Percentiles rank a stretch among this genome's conserved stretches.
phyloP scores from a whole-genome alignment of 2,113 vertebrate species.

The Stercorarius parasiticus region DNA sequence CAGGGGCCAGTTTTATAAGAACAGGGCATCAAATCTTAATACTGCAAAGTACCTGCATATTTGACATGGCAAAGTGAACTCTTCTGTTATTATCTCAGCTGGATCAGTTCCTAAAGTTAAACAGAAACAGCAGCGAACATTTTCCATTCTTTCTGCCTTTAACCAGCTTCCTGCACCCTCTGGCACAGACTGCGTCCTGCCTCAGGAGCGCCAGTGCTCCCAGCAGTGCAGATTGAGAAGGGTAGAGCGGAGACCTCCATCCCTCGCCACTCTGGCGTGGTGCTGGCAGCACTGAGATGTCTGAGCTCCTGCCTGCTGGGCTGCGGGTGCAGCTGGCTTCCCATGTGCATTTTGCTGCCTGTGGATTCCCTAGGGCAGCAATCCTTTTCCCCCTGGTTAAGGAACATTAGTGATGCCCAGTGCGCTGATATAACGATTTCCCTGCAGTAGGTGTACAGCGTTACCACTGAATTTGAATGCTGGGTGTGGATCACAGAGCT shows the following conservation, averaged over 20 bases:
- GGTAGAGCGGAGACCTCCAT: background rate
- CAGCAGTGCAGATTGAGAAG: background rate
- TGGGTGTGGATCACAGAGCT: background rate
- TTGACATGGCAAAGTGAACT: slow-evolving; percentile 65
- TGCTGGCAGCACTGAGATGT: background rate
- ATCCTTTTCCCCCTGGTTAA: background rate
- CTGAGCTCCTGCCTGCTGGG: background rate
- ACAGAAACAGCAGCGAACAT: slow-evolving; percentile 57
- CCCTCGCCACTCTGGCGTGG: fast-evolving
- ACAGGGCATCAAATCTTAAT: slow-evolving; percentile 63
- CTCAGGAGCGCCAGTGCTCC: background rate
- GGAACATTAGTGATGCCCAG: background rate
- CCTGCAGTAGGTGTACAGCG: background rate
- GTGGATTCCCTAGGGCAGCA: background rate
- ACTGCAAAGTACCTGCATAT: slow-evolving; percentile 68
- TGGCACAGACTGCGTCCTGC: background rate
- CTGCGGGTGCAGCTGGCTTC: background rate
- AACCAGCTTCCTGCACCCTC: background rate
- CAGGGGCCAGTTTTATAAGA: slow-evolving; percentile 59
- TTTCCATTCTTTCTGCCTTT: slow-evolving; percentile 54
- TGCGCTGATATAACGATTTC: fast-evolving
- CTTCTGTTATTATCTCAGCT: slow-evolving; percentile 65
- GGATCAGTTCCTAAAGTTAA: slow-evolving; percentile 65
- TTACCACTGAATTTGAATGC: background rate
- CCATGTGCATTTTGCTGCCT: background rate